Evolutionary conservation across 2,888 invertebrate species (phyloP).

Genomic region (Timandra comae): DNA sequence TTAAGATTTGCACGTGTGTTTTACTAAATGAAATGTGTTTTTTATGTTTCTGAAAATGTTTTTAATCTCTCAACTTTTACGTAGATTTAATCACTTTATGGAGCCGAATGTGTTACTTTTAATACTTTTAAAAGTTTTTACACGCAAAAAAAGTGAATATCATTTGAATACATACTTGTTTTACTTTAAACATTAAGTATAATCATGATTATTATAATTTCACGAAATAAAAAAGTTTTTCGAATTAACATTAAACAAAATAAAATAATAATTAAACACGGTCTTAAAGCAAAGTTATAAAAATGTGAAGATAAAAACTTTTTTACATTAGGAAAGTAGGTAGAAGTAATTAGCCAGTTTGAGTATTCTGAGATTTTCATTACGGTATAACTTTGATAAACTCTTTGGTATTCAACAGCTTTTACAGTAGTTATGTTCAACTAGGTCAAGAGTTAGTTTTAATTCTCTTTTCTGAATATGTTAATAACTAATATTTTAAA

Average conservation of each 20-base stretch:
- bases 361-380: slow-evolving; percentile 41
- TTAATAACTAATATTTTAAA: too few relatives aligned
- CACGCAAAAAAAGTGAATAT: too few relatives aligned
- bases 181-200: too few relatives aligned
- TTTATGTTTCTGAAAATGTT: slow-evolving; percentile 26
- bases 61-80: slow-evolving; percentile 28
- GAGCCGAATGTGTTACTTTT: neutral
- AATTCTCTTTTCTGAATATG: too few relatives aligned
- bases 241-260: too few relatives aligned
- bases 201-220: too few relatives aligned
- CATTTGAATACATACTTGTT: too few relatives aligned
- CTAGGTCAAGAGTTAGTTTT: slow-evolving; percentile 1
- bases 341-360: slow-evolving; percentile 36
- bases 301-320: slow-evolving; percentile 29
- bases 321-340: slow-evolving; percentile 30
- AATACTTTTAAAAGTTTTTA: too few relatives aligned
- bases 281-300: too few relatives aligned
- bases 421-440: slow-evolving; percentile 17
- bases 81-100: slow-evolving; percentile 29
- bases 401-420: slow-evolving; percentile 27
- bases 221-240: too few relatives aligned
- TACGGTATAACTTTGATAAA: slow-evolving; percentile 39
- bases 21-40: slow-evolving; percentile 35
- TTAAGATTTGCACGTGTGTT: slow-evolving; percentile 46
- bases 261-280: too few relatives aligned